Conservation (phyloP, 2,797 vertebrate species). For the Artibeus jamaicensis region DNA sequence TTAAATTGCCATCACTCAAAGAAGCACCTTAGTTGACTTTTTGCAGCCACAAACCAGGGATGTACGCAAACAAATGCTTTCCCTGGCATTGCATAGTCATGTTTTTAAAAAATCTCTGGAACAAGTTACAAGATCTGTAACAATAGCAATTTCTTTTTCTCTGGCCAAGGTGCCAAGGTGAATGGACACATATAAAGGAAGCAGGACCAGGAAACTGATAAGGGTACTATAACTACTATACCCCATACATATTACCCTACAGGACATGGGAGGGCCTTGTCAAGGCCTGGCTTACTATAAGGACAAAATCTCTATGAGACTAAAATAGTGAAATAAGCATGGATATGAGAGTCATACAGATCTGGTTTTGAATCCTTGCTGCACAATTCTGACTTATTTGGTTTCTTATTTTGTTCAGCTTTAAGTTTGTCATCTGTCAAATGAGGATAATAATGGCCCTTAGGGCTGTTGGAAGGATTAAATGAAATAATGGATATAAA, state of each 20-base stretch:
- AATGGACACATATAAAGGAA: constrained; percentile 10
- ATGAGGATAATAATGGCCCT: neutral
- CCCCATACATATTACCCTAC: neutral
- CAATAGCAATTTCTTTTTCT: constrained; percentile 9
- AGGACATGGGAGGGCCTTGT: neutral
- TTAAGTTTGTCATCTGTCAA: constrained; percentile 32
- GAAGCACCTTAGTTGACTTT: constrained; percentile 16
- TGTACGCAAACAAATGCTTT: constrained; percentile 23
- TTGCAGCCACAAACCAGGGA: neutral
- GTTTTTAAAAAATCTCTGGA: neutral
- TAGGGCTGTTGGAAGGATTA: neutral
- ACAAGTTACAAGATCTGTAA: neutral
- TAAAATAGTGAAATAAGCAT: neutral
- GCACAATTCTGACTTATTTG: neutral
- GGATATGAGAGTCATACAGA: neutral
- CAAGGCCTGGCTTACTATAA: neutral
- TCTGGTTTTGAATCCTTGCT: constrained; percentile 39
- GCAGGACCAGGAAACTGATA: neutral
- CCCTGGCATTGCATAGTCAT: neutral
- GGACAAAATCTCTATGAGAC: neutral
- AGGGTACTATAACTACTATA: neutral
- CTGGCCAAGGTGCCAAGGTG: neutral
- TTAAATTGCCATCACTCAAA: constrained; percentile 17
- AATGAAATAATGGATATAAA: constrained; percentile 48
- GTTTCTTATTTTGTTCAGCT: constrained; percentile 31